Percentiles rank a stretch among this genome's conserved stretches.
Evolutionary conservation across 2,888 invertebrate species (phyloP).

Genomic region (Synanthedon tipuliformis): DNA sequence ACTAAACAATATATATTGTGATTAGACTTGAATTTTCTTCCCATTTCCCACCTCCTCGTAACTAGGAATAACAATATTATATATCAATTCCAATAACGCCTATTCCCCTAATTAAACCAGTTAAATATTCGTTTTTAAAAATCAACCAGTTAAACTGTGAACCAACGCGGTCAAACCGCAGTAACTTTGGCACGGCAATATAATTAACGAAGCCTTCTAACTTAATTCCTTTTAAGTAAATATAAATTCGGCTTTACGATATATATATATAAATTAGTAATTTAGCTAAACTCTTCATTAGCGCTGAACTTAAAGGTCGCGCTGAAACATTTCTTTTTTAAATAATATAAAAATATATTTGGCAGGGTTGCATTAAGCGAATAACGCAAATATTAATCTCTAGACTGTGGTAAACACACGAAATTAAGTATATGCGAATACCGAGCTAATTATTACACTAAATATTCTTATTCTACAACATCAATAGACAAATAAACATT

Average conservation of each 20-base stretch:
- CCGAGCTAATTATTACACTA: conserved; percentile 12
- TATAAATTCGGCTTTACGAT: conserved; percentile 1
- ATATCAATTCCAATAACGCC: too few relatives aligned
- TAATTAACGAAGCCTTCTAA: conserved; percentile 9
- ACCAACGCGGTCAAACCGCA: conserved; percentile 1
- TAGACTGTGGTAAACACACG: too few relatives aligned
- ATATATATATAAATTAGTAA: too few relatives aligned
- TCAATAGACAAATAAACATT: conserved; percentile 30
- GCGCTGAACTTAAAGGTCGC: too few relatives aligned
- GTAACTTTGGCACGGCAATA: conserved; percentile 42
- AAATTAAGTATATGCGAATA: background rate
- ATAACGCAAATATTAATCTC: background rate
- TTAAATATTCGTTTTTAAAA: too few relatives aligned
- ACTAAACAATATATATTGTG: too few relatives aligned
- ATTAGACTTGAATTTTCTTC: too few relatives aligned
- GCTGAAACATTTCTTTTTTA: background rate
- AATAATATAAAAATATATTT: background rate
- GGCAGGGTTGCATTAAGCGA: background rate
- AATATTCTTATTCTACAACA: conserved; percentile 33
- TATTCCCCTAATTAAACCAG: too few relatives aligned
- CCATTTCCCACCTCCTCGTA: too few relatives aligned
- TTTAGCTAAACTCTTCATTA: too few relatives aligned
- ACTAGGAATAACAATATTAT: too few relatives aligned
- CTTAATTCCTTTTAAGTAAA: background rate
- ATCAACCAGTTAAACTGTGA: too few relatives aligned